These are phyloP conservation scores for Bombyx mandarina DNA, from an alignment of 1,140 invertebrate species.

Conservation along the genomic window DNA sequence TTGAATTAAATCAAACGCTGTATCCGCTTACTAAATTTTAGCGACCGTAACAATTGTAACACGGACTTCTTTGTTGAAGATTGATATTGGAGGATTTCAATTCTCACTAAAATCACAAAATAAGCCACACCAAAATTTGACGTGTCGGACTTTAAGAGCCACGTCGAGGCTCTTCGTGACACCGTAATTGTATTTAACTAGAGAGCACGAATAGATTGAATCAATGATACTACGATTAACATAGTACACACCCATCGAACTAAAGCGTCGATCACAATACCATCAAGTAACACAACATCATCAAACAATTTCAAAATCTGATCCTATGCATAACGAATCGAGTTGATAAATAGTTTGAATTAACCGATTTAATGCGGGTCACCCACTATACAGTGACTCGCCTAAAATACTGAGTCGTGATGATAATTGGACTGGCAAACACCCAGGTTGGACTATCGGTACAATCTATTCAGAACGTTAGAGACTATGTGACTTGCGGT, in stretches of 20 bases:
- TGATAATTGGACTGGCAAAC: conserved; percentile 71
- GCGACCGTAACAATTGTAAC: no score
- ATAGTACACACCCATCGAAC: conserved; percentile 64
- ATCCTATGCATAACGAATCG: conserved; percentile 69
- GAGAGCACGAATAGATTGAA: conserved; percentile 48
- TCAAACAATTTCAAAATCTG: conserved; percentile 69
- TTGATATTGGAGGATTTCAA: no score
- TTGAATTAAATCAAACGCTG: no score
- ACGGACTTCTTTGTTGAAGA: no score
- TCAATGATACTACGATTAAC: conserved; percentile 50
- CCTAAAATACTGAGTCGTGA: conserved; percentile 53
- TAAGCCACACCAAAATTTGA: no score
- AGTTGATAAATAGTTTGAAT: conserved; percentile 71
- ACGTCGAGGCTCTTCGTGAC: conserved; percentile 9
- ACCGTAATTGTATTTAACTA: conserved; percentile 29
- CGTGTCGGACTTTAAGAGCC: background rate
- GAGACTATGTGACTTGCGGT: conserved; percentile 65
- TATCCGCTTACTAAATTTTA: no score
- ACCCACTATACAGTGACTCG: conserved; percentile 61
- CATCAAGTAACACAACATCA: conserved; percentile 58
- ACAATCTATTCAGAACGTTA: conserved; percentile 55
- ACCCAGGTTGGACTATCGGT: conserved; percentile 58
- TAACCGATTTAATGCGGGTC: conserved; percentile 71
- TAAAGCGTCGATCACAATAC: conserved; percentile 55
- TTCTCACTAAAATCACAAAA: no score